Conservation (phyloP, 2,797 vertebrate genomes). For the Hozukius guyotensis region DNA sequence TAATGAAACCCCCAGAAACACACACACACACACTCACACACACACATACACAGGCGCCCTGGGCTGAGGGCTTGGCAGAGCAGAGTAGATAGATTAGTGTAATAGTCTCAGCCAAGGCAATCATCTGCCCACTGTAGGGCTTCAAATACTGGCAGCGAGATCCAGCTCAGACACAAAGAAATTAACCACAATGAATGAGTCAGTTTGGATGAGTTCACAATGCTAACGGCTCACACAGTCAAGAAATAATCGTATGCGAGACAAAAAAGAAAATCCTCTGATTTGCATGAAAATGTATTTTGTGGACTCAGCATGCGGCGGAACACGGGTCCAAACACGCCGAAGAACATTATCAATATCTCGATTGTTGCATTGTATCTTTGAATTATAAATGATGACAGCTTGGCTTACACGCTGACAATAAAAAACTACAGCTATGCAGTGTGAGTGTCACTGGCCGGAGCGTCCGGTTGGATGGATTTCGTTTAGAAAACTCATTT, state of each 20-base stretch:
- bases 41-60: conserved; percentile 38
- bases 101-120: conserved; percentile 78
- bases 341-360: conserved; percentile 15
- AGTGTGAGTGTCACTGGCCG: background rate
- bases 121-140: conserved; percentile 78
- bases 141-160: conserved; percentile 73
- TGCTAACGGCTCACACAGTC: conserved; percentile 43
- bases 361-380: conserved; percentile 8
- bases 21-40: conserved; percentile 30
- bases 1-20: conserved; percentile 49
- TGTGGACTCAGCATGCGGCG: background rate
- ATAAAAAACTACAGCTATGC: background rate
- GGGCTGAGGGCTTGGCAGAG: conserved; percentile 75
- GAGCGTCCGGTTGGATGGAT: background rate
- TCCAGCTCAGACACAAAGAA: conserved; percentile 71
- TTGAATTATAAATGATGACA: conserved; percentile 41
- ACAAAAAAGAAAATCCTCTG: conserved; percentile 3
- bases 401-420: conserved; percentile 16
- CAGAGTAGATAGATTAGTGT: conserved; percentile 79
- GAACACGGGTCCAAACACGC: background rate
- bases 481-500: conserved; percentile 12
- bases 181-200: conserved; percentile 70
- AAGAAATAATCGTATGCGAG: conserved; percentile 25
- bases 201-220: conserved; percentile 62
- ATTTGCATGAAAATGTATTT: conserved; percentile 51